phyloP scores from a whole-genome alignment of 2,113 vertebrate genomes.

The Tautogolabrus adspersus region DNA sequence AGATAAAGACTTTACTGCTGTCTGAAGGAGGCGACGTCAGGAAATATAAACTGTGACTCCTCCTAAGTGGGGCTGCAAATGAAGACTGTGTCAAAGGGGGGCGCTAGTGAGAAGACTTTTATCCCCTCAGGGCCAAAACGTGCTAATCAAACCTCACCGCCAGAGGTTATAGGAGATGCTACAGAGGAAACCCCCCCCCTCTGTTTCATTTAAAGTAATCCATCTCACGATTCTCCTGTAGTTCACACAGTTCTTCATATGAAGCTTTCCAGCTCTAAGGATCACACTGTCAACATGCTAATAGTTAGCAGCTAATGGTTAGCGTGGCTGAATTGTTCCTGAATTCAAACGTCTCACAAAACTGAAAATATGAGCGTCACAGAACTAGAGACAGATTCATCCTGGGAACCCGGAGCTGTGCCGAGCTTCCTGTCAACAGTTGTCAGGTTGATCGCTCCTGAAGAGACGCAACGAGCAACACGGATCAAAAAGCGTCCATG shows the following conservation, averaged over 20 bases:
- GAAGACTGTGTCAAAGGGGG: not conserved
- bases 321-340: too few species aligned
- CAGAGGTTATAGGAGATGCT: not conserved
- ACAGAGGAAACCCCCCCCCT: not conserved
- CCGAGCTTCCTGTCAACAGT: not conserved
- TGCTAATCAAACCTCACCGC: conserved; percentile 33
- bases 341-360: not conserved
- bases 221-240: not conserved
- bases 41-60: not conserved
- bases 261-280: not conserved
- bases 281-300: not conserved
- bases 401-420: not conserved
- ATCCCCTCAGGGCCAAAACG: not conserved
- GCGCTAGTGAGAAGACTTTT: not conserved
- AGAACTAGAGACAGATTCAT: too few species aligned
- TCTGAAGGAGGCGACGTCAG: not conserved
- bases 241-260: conserved; percentile 10
- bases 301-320: not conserved
- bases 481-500: not conserved
- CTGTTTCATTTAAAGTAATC: not conserved
- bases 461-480: not conserved
- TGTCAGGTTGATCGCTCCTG: not conserved
- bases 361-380: not conserved
- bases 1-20: not conserved
- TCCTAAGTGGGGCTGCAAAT: not conserved